These are phyloP conservation scores for Dasypus novemcinctus DNA, from an alignment of 2,113 vertebrate species.

Conservation along the genomic window DNA sequence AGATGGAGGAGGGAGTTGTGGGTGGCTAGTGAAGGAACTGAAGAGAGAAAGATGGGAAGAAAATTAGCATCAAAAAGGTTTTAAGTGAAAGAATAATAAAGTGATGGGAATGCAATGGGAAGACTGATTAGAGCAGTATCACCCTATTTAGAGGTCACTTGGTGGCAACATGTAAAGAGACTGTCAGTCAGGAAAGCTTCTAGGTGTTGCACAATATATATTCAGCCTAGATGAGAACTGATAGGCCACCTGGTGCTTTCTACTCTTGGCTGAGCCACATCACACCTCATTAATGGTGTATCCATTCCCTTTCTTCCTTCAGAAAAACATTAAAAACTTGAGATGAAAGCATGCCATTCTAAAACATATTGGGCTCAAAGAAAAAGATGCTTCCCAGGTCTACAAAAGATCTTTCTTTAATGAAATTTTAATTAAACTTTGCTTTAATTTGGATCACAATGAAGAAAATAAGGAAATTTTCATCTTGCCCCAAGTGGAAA, in stretches of 20 bases:
- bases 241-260: conserved; percentile 56
- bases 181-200: conserved; percentile 15
- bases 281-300: conserved; percentile 59
- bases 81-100: background rate
- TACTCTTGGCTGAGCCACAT: conserved; percentile 28
- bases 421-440: conserved; percentile 78
- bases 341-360: conserved; percentile 66
- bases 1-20: background rate
- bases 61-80: background rate
- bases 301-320: conserved; percentile 67
- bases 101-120: background rate
- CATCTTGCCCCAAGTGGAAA: conserved; percentile 60
- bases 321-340: conserved; percentile 63
- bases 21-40: background rate
- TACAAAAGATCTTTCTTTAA: conserved; percentile 67
- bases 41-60: background rate
- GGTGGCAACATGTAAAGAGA: conserved; percentile 9
- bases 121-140: background rate
- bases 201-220: background rate
- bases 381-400: conserved; percentile 59
- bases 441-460: conserved; percentile 69
- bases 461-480: conserved; percentile 68
- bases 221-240: background rate
- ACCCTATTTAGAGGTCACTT: background rate
- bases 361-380: conserved; percentile 74